Base-by-base conservation (phyloP, 2,888 invertebrate species). In the Molanna angustata region DNA sequence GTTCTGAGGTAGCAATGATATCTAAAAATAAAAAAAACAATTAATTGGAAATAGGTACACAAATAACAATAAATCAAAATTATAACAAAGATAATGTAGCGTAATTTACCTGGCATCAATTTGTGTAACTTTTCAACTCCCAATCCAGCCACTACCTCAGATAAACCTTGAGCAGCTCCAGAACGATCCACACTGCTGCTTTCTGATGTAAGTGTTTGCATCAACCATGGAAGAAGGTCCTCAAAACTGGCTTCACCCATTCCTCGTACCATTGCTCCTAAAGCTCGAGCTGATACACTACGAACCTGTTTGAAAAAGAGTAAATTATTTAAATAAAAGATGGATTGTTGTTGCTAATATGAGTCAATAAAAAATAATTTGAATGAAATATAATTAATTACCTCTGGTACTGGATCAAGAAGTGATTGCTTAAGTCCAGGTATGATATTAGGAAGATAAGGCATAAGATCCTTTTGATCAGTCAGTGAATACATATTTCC, bases 401-500 rank as follows among this genome's bases (percentile, higher is more conserved):
- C 88, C 78, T 99, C 98, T 0, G 99, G 99, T 43, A 97, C 98
- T 0, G 99, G 99, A 76, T 99, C 99, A 44, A 99, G 76, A 59
- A 99, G 76, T 37, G 96, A 96, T 57, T 88, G 90, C 74, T 99
- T 97, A 54, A 99, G 74, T 0, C 98, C 98, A 1, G 98, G 98
- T 58, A 98, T 94, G 60, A 99, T 94, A 43, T 89, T 93, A 1
- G 94, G 93, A 64, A 99, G 77, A 71, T 99, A 99, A 0, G 99
- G 98, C 61, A 90, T 85, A 59, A 99, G 79, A 70, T 99, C 99
- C 77, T 99, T 99, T 71, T 98, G 96, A 74, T 98, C 98, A 0
- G 98, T 98, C 40, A 99, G 77, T 1, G 96, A 96, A 74, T 98
- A 99, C 95, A 99, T 98, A 72, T 98, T 99, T 52, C 98, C 97